Percentiles rank a stretch among this genome's conserved stretches.
phyloP scores from a whole-genome alignment of 2,113 vertebrate genomes.

The Prolemur simus region DNA sequence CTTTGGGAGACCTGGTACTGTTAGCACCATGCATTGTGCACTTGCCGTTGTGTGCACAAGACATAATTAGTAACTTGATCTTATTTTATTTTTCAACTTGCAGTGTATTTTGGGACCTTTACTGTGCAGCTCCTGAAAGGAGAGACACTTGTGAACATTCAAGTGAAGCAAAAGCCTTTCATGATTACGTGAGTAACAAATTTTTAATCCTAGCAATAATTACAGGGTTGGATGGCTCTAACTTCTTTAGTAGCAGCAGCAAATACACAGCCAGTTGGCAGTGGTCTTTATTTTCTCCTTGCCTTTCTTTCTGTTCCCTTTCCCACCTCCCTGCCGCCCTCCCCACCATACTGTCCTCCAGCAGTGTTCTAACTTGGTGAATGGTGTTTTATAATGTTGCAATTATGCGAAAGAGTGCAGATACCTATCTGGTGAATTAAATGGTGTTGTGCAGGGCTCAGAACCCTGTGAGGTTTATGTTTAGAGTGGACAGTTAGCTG shows the following conservation, averaged over 20 bases:
- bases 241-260: conserved; percentile 54
- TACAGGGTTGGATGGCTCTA: conserved; percentile 77
- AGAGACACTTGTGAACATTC: conserved; percentile 99
- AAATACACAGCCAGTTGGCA: conserved; percentile 67
- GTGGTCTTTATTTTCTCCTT: conserved; percentile 57
- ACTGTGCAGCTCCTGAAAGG: conserved; percentile 99
- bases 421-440: conserved; percentile 45
- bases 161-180: conserved; percentile 99
- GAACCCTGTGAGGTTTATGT: not conserved
- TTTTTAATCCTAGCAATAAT: conserved; percentile 84
- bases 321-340: conserved; percentile 11
- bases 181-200: conserved; percentile 98
- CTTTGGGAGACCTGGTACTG: conserved; percentile 7
- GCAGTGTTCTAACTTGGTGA: conserved; percentile 70
- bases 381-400: conserved; percentile 74
- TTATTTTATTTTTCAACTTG: conserved; percentile 71
- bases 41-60: not conserved
- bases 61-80: conserved; percentile 68
- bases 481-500: not conserved
- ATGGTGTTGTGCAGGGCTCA: not conserved
- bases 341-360: not conserved
- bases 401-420: conserved; percentile 74
- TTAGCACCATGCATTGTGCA: not conserved
- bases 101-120: conserved; percentile 99
- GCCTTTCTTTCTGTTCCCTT: conserved; percentile 19